Evolutionary conservation across 2,888 invertebrate genomes (phyloP), one percentile per base, ranked within the genome.

Genomic region (Heliconius ismenius): DNA sequence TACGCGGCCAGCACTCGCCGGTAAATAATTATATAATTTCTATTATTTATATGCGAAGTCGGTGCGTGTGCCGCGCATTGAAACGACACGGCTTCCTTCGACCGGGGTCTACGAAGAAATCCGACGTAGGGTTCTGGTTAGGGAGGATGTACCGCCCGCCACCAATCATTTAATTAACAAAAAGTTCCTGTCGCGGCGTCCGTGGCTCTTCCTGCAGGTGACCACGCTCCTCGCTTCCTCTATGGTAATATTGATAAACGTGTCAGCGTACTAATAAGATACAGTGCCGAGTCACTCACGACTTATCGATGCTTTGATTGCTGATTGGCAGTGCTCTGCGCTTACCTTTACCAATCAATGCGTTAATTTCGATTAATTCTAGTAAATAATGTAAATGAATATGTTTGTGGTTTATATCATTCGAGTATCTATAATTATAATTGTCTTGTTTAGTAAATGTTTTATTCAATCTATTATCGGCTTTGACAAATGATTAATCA

Each of bases 11-110:
- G 87, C 89, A 89, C 86, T 88, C 86, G 86, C 83, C 87, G 87
- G 87, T 84, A 90, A 89, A 91, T 92, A 92, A 92, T 93, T 92
- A 92, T 89, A 93, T 92, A 92, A 93, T 93, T 92, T 92, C 90
- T 93, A 93, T 93, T 93, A 93, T 93, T 92, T 92, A 93, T 93
- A 93, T 93, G 92, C 93, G 90, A 88, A 84, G 84, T 86, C 82
- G 84, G 82, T 81, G 84, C 80, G 87, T 89, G 91, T 87, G 91
- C 82, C 81, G 81, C 78, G 92, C 89, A 91, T 92, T 79, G 85
- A 83, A 90, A 92, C 88, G 86, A 87, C 82, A 81, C 79, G 81
- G 90, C 89, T 92, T 93, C 93, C 92, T 92, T 86, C 88, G 87
- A 80, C 82, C 81, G 83, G 79, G 82, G 82, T 79, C 82, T 90